A percentile compares a stretch with the other conserved stretches of the same genome.
These are phyloP conservation scores for Megaceryle alcyon DNA, from an alignment of 2,797 vertebrate species.

Conservation along the genomic window DNA sequence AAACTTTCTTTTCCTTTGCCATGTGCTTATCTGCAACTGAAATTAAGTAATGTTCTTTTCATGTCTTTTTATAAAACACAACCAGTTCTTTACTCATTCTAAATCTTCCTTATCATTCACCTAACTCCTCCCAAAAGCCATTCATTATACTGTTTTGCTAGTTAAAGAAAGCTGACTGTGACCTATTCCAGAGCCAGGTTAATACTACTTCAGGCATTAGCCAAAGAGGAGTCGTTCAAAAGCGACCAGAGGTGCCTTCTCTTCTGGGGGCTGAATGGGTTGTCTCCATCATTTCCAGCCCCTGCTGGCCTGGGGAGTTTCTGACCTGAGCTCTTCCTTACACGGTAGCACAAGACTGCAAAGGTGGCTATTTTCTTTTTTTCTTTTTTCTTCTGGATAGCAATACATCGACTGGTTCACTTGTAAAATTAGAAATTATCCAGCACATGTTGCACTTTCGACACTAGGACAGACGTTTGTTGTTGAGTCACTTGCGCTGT, in stretches of 20 bases:
- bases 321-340: conserved; percentile 45
- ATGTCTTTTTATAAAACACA: conserved; percentile 5
- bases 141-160: conserved; percentile 19
- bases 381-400: not conserved
- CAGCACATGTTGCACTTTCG: conserved; percentile 53
- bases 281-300: conserved; percentile 59
- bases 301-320: conserved; percentile 51
- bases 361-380: conserved; percentile 13
- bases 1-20: not conserved
- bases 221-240: conserved; percentile 73
- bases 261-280: conserved; percentile 65
- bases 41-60: not conserved
- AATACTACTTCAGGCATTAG: conserved; percentile 68
- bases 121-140: conserved; percentile 24
- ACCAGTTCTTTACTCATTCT: not conserved
- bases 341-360: conserved; percentile 40
- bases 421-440: conserved; percentile 22
- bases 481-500: not conserved
- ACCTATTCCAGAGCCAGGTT: conserved; percentile 39
- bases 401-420: conserved; percentile 34
- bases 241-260: conserved; percentile 76
- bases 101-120: not conserved
- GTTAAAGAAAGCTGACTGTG: conserved; percentile 19
- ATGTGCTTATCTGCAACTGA: conserved; percentile 32
- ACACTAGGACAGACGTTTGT: conserved; percentile 28